A percentile compares a stretch with the other conserved stretches of the same genome.
These are phyloP conservation scores for Linurgus olivaceus DNA, from an alignment of 2,797 vertebrate genomes.

Conservation along the genomic window DNA sequence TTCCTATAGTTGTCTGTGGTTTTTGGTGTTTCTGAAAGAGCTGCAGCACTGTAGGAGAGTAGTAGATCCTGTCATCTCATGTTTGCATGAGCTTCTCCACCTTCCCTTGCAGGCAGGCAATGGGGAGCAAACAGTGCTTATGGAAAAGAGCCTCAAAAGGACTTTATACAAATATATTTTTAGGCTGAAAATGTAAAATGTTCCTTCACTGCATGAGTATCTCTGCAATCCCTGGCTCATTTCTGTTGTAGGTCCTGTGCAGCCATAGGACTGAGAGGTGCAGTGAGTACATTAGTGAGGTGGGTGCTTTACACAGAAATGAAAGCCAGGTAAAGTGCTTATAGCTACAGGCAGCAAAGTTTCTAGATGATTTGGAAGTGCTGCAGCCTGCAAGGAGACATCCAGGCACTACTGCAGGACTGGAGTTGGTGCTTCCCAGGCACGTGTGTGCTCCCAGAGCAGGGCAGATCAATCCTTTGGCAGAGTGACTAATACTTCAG, in stretches of 20 bases:
- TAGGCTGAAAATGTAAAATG: background rate
- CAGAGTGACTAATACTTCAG: background rate
- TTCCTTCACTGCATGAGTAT: background rate
- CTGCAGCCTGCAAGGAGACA: background rate
- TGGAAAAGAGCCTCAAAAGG: background rate
- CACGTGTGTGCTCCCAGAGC: background rate
- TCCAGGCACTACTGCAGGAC: background rate
- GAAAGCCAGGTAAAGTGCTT: background rate
- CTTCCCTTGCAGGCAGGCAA: background rate
- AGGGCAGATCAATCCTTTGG: background rate
- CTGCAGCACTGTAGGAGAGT: background rate
- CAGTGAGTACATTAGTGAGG: background rate
- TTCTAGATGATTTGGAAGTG: background rate
- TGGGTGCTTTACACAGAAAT: background rate
- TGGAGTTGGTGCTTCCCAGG: background rate
- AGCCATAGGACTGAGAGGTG: background rate
- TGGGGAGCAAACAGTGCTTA: background rate
- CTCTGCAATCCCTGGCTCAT: background rate
- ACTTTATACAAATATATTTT: background rate
- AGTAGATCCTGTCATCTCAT: background rate
- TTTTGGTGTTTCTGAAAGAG: background rate
- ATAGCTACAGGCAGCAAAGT: background rate
- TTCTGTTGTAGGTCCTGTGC: background rate
- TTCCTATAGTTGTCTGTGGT: accelerated
- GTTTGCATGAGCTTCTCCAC: background rate